A percentile compares a stretch with the other conserved stretches of the same genome.
Evolutionary conservation across 2,888 invertebrate species (phyloP).

Genomic region (Saturnia japonica): DNA sequence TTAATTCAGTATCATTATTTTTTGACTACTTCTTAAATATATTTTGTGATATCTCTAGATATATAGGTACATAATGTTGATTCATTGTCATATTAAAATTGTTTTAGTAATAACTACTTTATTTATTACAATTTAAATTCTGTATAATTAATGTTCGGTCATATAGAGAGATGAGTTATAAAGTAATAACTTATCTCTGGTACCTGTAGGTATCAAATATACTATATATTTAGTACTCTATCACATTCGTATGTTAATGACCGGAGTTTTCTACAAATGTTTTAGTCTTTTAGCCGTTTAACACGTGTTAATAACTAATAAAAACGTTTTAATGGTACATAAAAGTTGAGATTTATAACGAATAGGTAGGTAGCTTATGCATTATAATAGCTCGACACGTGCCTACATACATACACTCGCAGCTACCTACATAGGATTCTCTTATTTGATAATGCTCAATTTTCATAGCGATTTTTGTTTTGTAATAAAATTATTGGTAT

Average conservation of each 20-base stretch:
- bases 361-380: slow-evolving; percentile 69
- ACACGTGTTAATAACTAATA: slow-evolving; percentile 82
- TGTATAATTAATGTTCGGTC: background rate
- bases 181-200: background rate
- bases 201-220: background rate
- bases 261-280: slow-evolving; percentile 76
- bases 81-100: too few species aligned
- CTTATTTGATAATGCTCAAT: slow-evolving; percentile 47
- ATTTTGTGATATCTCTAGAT: background rate
- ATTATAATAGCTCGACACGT: slow-evolving; percentile 68
- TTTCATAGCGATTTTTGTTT: slow-evolving; percentile 55
- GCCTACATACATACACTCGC: slow-evolving; percentile 43
- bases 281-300: slow-evolving; percentile 73
- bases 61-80: too few species aligned
- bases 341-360: slow-evolving; percentile 80
- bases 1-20: background rate
- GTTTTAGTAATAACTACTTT: background rate
- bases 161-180: background rate
- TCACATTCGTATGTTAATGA: slow-evolving; percentile 60
- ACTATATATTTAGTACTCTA: slow-evolving; percentile 20
- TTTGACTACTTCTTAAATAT: background rate
- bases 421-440: slow-evolving; percentile 39
- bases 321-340: slow-evolving; percentile 79
- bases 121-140: background rate
- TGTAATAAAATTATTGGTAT: slow-evolving; percentile 27